These are phyloP conservation scores for Cephus runcator DNA, from an alignment of 2,888 invertebrate species.

Conservation along the genomic window DNA sequence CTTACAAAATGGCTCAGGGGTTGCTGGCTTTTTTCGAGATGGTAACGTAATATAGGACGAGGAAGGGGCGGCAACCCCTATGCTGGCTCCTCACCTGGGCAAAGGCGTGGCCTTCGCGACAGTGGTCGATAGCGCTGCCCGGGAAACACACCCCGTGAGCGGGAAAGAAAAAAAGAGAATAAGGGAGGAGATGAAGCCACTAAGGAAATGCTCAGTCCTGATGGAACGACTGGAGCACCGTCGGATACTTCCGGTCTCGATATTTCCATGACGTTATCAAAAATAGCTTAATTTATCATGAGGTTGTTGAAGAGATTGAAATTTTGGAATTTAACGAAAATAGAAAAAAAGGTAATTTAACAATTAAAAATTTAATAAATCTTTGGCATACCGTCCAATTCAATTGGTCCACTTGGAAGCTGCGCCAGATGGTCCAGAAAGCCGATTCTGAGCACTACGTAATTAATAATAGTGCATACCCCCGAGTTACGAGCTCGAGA, in stretches of 20 bases:
- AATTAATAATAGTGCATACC: not conserved
- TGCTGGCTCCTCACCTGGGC: slow-evolving; percentile 58
- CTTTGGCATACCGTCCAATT: not conserved
- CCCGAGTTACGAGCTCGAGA: not conserved
- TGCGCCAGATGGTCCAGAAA: not conserved
- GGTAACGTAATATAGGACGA: slow-evolving; percentile 5
- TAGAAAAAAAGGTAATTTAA: not conserved
- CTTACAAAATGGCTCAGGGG: slow-evolving; percentile 6
- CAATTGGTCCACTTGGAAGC: not conserved
- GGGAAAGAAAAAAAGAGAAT: slow-evolving; percentile 17
- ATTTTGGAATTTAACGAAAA: not conserved
- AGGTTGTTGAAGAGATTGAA: not conserved
- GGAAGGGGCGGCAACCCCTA: slow-evolving; percentile 22
- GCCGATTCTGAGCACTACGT: not conserved
- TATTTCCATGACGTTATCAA: not conserved
- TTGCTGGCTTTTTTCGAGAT: slow-evolving; percentile 2
- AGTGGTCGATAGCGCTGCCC: slow-evolving; percentile 56
- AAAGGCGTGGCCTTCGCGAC: slow-evolving; percentile 61
- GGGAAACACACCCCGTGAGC: slow-evolving; percentile 30
- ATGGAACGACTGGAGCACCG: not conserved
- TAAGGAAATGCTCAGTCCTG: not conserved
- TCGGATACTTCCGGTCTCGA: not conserved
- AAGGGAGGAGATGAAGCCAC: not conserved
- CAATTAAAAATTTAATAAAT: not conserved
- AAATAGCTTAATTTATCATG: not conserved